Evolutionary conservation across 2,113 vertebrate genomes (phyloP), one percentile per base, ranked within the genome.

Genomic region (Empidonax traillii): DNA sequence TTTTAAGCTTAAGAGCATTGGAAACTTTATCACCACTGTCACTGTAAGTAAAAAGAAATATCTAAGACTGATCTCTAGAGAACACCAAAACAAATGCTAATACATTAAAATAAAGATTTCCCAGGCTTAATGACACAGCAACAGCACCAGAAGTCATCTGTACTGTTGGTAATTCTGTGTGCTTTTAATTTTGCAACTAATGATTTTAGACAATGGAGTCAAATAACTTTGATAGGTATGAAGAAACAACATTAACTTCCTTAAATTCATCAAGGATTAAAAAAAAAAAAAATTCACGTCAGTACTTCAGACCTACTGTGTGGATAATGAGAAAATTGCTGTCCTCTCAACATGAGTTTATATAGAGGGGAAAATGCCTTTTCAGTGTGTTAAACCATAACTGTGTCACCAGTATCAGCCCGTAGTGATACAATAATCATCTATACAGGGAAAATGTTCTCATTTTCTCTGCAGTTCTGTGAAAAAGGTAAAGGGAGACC

Each of bases 121-220:
- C 39, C 61, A 74, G 71, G 33, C 82, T 77, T 87, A 91, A 90
- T 65, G 55, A 83, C 55, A 91, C n/a, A 91, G 71, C 8, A 74
- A 67, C 17, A 80, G 39, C 63, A 88, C 16, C 65, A 87, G 51
- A 94, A 95, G 46, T 82, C 30, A 80, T 86, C 33, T 71, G 39
- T 67, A 55, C 44, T 87, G 43, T 24, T 55, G 35, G 17, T 41
- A 95, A 74, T 71, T 69, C 9, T 63, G 25, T 30, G 8, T 69
- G 41, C 59, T 96, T 93, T 88, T 90, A 94, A 93, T 96, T 95
- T 93, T 84, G 43, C 39, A 67, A 27, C 35, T 93, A 85, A 86
- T 74, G 27, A 69, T 52, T 85, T 84, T 58, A 85, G 63, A 93
- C n/a, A 71, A 74, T 59, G 47, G 58, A 92, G 35, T 90, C 59